phyloP scores from a whole-genome alignment of 1,140 invertebrate genomes.

The Rhagoletis zephyria region DNA sequence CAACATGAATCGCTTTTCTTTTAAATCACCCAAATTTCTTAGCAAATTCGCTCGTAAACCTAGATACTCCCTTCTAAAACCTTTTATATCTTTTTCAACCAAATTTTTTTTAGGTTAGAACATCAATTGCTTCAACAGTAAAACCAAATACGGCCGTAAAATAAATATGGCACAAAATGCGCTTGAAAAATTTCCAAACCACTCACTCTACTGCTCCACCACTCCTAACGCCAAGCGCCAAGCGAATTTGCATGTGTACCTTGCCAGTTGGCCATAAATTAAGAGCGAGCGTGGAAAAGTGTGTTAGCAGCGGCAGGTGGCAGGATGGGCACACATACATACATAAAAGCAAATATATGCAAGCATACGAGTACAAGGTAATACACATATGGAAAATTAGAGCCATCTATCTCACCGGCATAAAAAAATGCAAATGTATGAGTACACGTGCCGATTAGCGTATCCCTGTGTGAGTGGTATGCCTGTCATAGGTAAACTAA shows the following conservation, averaged over 20 bases:
- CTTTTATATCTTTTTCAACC: no score
- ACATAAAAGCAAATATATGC: background rate
- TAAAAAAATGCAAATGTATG: background rate
- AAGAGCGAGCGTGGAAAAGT: conserved; percentile 36
- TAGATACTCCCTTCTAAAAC: no score
- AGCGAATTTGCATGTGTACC: conserved; percentile 24
- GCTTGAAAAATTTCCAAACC: background rate
- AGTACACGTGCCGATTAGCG: background rate
- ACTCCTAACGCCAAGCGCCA: background rate
- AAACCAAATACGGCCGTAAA: background rate
- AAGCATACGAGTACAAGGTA: background rate
- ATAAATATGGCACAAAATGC: conserved; percentile 19
- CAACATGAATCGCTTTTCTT: no score
- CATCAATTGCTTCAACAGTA: no score
- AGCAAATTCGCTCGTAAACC: no score
- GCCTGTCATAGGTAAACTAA: conserved; percentile 30
- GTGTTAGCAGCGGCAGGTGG: conserved; percentile 16
- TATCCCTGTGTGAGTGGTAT: background rate
- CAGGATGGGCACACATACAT: background rate
- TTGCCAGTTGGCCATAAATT: conserved; percentile 50
- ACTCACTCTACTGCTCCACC: background rate
- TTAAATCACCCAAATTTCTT: no score
- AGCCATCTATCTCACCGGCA: background rate
- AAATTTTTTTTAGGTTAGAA: no score
- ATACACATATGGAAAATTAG: conserved; percentile 4